Conservation (phyloP, 2,888 invertebrate species). For the Monoplex corrugatus region DNA sequence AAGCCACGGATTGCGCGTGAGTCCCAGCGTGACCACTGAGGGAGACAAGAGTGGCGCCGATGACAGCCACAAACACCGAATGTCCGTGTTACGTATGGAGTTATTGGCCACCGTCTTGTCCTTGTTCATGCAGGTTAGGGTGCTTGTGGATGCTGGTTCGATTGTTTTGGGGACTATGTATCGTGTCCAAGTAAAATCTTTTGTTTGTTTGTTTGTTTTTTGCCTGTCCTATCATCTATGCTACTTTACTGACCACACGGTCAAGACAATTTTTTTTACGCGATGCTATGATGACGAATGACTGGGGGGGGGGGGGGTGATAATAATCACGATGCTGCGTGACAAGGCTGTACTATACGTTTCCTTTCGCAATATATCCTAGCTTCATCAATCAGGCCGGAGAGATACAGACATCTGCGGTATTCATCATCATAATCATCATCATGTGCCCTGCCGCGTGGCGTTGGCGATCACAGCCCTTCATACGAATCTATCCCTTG, state of each 20-base stretch:
- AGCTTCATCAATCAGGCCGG: too few species aligned
- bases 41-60: conserved; percentile 54
- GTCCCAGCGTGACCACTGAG: conserved; percentile 10
- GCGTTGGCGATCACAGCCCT: too few species aligned
- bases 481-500: too few species aligned
- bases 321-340: too few species aligned
- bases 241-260: too few species aligned
- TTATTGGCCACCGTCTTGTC: conserved; percentile 69
- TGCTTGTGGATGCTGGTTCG: neutral
- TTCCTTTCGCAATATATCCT: too few species aligned
- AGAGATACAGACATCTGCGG: too few species aligned
- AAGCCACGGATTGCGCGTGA: conserved; percentile 26
- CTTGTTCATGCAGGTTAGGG: conserved; percentile 44
- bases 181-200: neutral
- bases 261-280: too few species aligned
- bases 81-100: conserved; percentile 73
- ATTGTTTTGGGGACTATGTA: neutral
- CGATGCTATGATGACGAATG: neutral
- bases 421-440: too few species aligned
- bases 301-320: neutral
- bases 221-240: too few species aligned
- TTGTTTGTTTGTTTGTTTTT: neutral
- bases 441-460: too few species aligned
- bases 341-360: too few species aligned
- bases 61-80: conserved; percentile 60